These are phyloP conservation scores for Cladopsammia gracilis DNA, from an alignment of 64 coral and sea anemone genomes.

Conservation along the genomic window DNA sequence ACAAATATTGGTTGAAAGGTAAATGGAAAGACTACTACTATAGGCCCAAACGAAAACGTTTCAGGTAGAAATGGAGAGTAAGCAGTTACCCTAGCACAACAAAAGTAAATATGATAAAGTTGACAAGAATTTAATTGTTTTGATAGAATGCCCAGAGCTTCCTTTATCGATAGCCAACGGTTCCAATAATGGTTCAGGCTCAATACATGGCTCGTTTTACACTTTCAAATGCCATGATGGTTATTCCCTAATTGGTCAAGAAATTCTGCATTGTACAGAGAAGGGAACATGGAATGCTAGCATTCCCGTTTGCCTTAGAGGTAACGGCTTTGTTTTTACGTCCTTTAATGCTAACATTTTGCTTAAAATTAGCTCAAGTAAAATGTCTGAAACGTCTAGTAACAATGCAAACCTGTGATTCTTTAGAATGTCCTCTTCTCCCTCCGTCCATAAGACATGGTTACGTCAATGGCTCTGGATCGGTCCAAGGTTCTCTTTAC, in stretches of 20 bases:
- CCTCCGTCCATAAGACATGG: neutral
- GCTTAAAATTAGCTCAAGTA: no score
- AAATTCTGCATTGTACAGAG: neutral
- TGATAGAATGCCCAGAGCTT: neutral
- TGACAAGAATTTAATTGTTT: neutral
- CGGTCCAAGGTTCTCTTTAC: constrained; percentile 7
- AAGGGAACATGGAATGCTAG: constrained; percentile 9
- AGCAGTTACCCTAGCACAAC: no score
- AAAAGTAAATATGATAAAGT: neutral
- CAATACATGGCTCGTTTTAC: neutral
- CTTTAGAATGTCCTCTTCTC: neutral
- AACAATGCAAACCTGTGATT: neutral
- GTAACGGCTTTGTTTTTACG: neutral
- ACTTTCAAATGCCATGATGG: constrained; percentile 18
- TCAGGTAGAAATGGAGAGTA: no score
- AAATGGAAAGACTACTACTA: no score
- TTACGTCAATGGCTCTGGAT: constrained; percentile 1
- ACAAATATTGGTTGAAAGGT: no score
- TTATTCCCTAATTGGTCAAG: neutral
- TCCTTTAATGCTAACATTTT: no score
- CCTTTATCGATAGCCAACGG: neutral
- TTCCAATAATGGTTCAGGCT: neutral
- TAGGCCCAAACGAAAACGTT: no score
- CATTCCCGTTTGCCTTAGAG: constrained; percentile 15
- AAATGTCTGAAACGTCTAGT: neutral